phyloP scores from a whole-genome alignment of 1,140 invertebrate genomes.

The Lucilia cuprina region DNA sequence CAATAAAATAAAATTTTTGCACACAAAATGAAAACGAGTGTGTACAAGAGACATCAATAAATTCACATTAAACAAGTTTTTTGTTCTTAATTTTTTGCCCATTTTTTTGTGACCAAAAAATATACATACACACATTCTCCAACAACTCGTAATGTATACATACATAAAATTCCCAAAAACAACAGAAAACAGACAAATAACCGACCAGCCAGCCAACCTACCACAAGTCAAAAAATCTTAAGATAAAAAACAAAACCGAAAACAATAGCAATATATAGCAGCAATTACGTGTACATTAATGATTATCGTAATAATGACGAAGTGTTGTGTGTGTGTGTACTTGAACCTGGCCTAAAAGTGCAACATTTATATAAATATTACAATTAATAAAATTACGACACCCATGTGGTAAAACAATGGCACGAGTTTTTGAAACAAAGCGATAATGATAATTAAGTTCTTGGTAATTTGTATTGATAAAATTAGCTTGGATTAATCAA shows the following conservation, averaged over 20 bases:
- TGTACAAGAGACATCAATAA: constrained; percentile 9
- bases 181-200: constrained; percentile 23
- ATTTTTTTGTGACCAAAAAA: not conserved
- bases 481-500: no score
- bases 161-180: not conserved
- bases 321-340: not conserved
- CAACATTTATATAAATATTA: not conserved
- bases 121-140: no score
- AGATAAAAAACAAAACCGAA: constrained; percentile 10
- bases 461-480: no score
- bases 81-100: not conserved
- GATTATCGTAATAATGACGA: no score
- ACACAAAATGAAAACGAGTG: not conserved
- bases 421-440: not conserved
- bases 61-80: constrained; percentile 33
- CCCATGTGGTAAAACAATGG: not conserved
- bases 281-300: constrained; percentile 19
- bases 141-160: no score
- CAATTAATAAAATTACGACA: not conserved
- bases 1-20: not conserved
- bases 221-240: constrained; percentile 26
- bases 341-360: constrained; percentile 17
- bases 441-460: no score
- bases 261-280: not conserved
- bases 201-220: constrained; percentile 6